Evolutionary conservation across 2,888 invertebrate species (phyloP), one percentile per base, ranked within the genome.

Genomic region (Dinocampus coccinellae): DNA sequence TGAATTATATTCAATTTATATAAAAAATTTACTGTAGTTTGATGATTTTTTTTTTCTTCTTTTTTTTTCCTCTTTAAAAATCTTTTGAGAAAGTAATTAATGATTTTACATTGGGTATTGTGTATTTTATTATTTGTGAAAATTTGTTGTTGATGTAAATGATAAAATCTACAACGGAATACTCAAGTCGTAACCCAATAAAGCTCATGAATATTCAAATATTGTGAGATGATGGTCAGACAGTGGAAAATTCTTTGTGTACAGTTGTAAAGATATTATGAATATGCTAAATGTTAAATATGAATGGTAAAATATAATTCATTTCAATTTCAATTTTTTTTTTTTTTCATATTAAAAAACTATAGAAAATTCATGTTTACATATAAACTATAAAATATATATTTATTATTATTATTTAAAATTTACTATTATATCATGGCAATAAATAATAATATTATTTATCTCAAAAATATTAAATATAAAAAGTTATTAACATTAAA

Each of bases 201-300:
- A 63, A 58, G 33, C 77, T 83, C 82, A 83, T 84, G 84, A 83
- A 84, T 84, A 84, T 83, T 80, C 79, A 83, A 76, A 72, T 72
- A 74, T 76, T 74, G 73, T 73, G 76, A 76, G 80, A 77, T 78
- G 78, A 78, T 82, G 83, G 82, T 84, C 84, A 83, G 84, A 83
- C 80, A 82, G 80, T 80, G 82, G 82, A 82, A 83, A 84, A 83
- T 79, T 81, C 76, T 69, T 75, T 75, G 79, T 77, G 79, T 73
- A 62, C 52, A 68, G 70, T 64, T 74, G 66, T 64, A 68, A 69
- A n/a, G n/a, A n/a, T n/a, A n/a, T 75, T 77, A 82, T 83, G 83
- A 83, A 84, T 84, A 84, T 83, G 82, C 80, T 84, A 84, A 83
- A 78, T 80, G 75, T 60, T 76, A 75, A 78, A 80, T 70, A 64